A percentile compares a stretch with the other conserved stretches of the same genome.
Evolutionary conservation across 2,888 invertebrate genomes (phyloP).

Genomic region (Coenonympha arcania): DNA sequence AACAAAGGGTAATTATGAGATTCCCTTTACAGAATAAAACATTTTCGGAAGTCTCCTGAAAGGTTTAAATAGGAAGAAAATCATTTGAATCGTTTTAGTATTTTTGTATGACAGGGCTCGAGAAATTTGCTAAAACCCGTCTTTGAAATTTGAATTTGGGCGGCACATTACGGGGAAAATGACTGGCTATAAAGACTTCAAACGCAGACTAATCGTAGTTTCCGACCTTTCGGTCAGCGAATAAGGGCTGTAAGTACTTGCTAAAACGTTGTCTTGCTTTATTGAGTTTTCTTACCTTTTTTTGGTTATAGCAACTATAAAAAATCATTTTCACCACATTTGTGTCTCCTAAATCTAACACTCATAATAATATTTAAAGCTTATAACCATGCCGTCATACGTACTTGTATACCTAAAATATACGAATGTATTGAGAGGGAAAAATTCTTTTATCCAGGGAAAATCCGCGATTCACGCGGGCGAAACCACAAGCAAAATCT

Average conservation of each 20-base stretch:
- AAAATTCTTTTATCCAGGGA: too few species aligned
- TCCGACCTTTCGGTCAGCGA: slow-evolving; percentile 63
- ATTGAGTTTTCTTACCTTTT: slow-evolving; percentile 43
- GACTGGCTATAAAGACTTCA: slow-evolving; percentile 69
- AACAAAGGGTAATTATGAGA: slow-evolving; percentile 21
- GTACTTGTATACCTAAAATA: too few species aligned
- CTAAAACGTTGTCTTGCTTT: slow-evolving; percentile 53
- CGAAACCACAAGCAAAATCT: too few species aligned
- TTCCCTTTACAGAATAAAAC: slow-evolving; percentile 20
- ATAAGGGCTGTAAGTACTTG: slow-evolving; percentile 55
- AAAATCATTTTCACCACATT: slow-evolving; percentile 11
- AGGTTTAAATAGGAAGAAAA: slow-evolving; percentile 26
- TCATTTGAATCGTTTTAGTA: slow-evolving; percentile 39
- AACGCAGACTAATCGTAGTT: slow-evolving; percentile 70
- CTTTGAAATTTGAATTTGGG: slow-evolving; percentile 67
- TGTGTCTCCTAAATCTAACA: neutral
- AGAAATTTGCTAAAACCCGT: slow-evolving; percentile 50
- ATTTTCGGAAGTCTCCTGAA: slow-evolving; percentile 15
- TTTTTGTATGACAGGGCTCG: slow-evolving; percentile 42
- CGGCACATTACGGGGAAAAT: slow-evolving; percentile 65
- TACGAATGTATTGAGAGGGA: too few species aligned
- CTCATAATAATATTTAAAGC: neutral
- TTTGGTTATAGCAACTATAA: slow-evolving; percentile 4
- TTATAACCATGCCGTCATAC: too few species aligned
- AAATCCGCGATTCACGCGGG: too few species aligned